phyloP scores from a whole-genome alignment of 2,888 invertebrate species.

The Pandemis corylana region DNA sequence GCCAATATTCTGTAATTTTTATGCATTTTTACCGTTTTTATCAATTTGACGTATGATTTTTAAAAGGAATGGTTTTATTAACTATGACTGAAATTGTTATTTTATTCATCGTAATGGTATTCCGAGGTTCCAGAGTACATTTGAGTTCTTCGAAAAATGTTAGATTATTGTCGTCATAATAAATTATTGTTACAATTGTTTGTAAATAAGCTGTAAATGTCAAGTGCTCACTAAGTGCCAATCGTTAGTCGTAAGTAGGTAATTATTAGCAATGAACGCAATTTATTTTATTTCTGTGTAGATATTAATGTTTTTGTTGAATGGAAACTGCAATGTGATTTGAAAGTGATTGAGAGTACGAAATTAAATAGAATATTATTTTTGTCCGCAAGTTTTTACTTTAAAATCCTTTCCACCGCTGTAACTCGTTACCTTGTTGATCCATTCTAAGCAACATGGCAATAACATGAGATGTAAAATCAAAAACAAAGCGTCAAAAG shows the following conservation, averaged over 20 bases:
- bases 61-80: too few species aligned
- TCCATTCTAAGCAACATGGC: not conserved
- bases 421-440: not conserved
- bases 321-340: conserved; percentile 65
- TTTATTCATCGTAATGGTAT: not conserved
- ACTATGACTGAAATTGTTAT: not conserved
- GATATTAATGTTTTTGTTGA: conserved; percentile 51
- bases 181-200: conserved; percentile 42
- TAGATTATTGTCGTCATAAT: conserved; percentile 32
- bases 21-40: too few species aligned
- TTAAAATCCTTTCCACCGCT: conserved; percentile 29
- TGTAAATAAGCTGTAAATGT: conserved; percentile 65
- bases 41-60: too few species aligned
- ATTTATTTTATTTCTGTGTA: conserved; percentile 49
- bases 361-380: conserved; percentile 62
- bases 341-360: conserved; percentile 63
- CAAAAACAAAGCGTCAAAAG: too few species aligned
- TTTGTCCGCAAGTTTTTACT: conserved; percentile 57
- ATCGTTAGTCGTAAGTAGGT: conserved; percentile 73
- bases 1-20: too few species aligned
- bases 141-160: conserved; percentile 7
- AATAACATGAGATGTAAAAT: too few species aligned
- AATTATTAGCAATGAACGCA: conserved; percentile 50
- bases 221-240: conserved; percentile 81
- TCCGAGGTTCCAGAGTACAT: not conserved